phyloP scores from a whole-genome alignment of 2,113 vertebrate genomes.

The Platichthys flesus region DNA sequence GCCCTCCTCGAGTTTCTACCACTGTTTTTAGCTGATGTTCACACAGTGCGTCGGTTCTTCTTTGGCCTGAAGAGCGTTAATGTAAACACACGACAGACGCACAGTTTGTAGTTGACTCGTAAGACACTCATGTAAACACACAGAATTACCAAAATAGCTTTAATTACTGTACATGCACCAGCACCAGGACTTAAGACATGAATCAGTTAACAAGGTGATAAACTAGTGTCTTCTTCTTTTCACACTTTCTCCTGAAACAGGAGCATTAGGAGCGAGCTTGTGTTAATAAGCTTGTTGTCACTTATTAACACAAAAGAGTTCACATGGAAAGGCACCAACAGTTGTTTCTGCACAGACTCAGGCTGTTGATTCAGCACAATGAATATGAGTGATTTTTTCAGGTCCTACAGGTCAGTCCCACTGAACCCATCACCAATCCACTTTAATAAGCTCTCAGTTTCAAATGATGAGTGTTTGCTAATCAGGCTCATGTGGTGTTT shows the following conservation, averaged over 20 bases:
- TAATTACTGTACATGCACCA: background rate
- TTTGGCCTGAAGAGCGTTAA: background rate
- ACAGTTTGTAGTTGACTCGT: background rate
- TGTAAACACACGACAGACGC: constrained; percentile 1
- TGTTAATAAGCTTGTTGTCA: too few species aligned
- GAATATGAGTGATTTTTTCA: too few species aligned
- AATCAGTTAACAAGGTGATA: background rate
- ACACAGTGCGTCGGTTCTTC: background rate
- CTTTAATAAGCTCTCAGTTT: too few species aligned
- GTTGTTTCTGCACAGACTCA: too few species aligned
- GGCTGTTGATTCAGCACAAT: too few species aligned
- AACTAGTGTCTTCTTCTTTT: background rate
- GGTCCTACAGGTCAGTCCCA: background rate
- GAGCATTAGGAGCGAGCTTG: too few species aligned
- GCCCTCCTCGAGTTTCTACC: background rate
- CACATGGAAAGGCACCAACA: too few species aligned
- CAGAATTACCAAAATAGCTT: background rate
- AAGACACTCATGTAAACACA: constrained; percentile 8
- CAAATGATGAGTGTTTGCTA: background rate
- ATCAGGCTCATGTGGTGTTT: background rate
- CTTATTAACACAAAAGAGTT: too few species aligned
- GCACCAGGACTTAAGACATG: background rate
- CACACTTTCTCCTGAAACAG: too few species aligned
- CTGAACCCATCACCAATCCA: background rate
- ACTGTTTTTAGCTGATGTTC: constrained; percentile 7